phyloP scores from a whole-genome alignment of 2,113 vertebrate species.

The Microtus oregoni region DNA sequence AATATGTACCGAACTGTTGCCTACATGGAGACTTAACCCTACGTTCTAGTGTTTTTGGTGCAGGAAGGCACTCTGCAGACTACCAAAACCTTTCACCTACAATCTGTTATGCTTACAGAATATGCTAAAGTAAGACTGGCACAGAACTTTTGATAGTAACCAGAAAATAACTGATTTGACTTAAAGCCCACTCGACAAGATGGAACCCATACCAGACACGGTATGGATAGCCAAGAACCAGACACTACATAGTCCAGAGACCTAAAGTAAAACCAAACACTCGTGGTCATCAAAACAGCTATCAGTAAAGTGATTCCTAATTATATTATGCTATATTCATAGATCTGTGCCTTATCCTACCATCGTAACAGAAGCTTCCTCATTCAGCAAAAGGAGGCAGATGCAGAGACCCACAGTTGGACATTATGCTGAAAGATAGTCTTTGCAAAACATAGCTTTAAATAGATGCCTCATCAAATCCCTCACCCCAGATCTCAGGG shows the following conservation, averaged over 20 bases:
- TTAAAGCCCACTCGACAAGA: no score
- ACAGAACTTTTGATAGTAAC: not conserved
- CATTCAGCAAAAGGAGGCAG: not conserved
- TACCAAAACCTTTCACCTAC: not conserved
- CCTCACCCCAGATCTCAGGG: not conserved
- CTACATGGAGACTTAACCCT: not conserved
- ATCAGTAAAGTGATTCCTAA: not conserved
- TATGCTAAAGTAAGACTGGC: not conserved
- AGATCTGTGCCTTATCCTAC: not conserved
- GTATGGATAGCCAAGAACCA: not conserved
- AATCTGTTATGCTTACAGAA: not conserved
- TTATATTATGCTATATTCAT: not conserved
- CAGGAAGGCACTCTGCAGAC: not conserved
- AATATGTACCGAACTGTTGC: not conserved
- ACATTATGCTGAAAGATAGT: not conserved
- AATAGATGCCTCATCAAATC: not conserved
- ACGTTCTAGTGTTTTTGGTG: not conserved
- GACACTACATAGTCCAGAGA: not conserved
- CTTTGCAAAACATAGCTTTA: not conserved
- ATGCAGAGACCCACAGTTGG: not conserved
- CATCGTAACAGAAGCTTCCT: not conserved
- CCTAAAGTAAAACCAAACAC: not conserved
- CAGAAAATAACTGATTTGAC: not conserved
- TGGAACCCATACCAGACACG: no score
- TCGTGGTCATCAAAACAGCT: not conserved